Conservation (phyloP, 2,797 vertebrate species). For the Galago senegalensis region DNA sequence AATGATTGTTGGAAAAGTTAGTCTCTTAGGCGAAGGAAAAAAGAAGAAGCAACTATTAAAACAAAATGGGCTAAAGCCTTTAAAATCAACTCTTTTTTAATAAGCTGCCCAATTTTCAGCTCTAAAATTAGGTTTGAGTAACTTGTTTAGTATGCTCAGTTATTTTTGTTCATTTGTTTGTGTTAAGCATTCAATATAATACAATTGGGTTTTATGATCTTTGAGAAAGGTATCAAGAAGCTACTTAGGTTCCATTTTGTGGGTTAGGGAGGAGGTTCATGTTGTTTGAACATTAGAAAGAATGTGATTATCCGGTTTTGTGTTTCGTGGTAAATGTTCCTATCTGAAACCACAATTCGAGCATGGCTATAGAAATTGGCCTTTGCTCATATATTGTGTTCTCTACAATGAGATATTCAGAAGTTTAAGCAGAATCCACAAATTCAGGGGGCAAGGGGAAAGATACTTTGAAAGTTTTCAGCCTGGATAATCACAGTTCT, state of each 20-base stretch:
- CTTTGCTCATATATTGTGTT: conserved; percentile 38
- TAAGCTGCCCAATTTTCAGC: conserved; percentile 77
- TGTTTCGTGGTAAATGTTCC: conserved; percentile 59
- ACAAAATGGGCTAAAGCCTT: conserved; percentile 75
- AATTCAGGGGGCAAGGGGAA: background rate
- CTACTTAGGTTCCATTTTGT: background rate
- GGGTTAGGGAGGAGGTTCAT: background rate
- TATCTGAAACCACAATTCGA: background rate
- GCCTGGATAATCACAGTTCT: conserved; percentile 68
- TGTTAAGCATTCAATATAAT: conserved; percentile 75
- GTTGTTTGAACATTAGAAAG: conserved; percentile 10
- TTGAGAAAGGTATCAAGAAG: conserved; percentile 47
- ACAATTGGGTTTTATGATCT: conserved; percentile 64
- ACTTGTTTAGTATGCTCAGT: conserved; percentile 71
- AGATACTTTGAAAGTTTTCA: conserved; percentile 5
- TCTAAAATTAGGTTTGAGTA: conserved; percentile 81
- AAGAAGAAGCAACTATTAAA: conserved; percentile 21
- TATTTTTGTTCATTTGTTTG: conserved; percentile 64
- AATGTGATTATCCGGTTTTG: conserved; percentile 58
- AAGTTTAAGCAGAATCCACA: conserved; percentile 59
- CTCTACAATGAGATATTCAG: background rate
- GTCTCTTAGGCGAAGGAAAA: conserved; percentile 67
- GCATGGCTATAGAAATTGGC: conserved; percentile 18
- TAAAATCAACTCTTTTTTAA: conserved; percentile 75
- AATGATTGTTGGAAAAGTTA: conserved; percentile 67